Conservation (phyloP, 2,113 vertebrate genomes). For the Oplegnathus fasciatus region DNA sequence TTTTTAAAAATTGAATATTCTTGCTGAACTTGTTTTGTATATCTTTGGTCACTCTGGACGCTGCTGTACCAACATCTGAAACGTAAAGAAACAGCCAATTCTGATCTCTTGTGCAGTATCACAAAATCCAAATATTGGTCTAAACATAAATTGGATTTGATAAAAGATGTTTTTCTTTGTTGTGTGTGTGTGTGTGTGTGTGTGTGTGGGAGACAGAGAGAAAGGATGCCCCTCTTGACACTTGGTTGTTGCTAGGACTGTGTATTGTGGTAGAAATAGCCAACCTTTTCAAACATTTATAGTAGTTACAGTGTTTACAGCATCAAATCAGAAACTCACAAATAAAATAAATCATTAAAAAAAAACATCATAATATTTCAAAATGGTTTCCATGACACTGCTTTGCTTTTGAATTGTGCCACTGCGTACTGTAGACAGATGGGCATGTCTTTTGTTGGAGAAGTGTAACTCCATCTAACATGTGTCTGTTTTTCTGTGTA, state of each 20-base stretch:
- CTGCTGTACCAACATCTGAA: neutral
- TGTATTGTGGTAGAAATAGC: constrained; percentile 14
- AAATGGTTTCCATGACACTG: neutral
- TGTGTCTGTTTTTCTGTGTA: neutral
- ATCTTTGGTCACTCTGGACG: neutral
- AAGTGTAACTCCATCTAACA: neutral
- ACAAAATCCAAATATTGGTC: neutral
- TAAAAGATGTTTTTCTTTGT: neutral
- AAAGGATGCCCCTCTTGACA: constrained; percentile 33
- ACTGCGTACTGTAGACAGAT: neutral
- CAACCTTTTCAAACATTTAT: neutral
- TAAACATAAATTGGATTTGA: neutral
- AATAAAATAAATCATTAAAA: neutral
- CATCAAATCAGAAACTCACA: neutral
- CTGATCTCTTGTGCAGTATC: neutral
- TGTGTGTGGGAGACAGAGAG: constrained; percentile 3
- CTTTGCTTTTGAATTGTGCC: neutral
- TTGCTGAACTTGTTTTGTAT: neutral
- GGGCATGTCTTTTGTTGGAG: neutral
- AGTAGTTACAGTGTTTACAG: neutral
- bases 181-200: constrained; percentile 39
- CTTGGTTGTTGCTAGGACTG: constrained; percentile 28
- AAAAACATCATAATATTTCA: neutral
- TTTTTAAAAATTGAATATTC: neutral
- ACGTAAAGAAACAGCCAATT: neutral